These are phyloP conservation scores for Botrylloides violaceus DNA, from an alignment of 23 tunicate genomes.

Conservation along the genomic window DNA sequence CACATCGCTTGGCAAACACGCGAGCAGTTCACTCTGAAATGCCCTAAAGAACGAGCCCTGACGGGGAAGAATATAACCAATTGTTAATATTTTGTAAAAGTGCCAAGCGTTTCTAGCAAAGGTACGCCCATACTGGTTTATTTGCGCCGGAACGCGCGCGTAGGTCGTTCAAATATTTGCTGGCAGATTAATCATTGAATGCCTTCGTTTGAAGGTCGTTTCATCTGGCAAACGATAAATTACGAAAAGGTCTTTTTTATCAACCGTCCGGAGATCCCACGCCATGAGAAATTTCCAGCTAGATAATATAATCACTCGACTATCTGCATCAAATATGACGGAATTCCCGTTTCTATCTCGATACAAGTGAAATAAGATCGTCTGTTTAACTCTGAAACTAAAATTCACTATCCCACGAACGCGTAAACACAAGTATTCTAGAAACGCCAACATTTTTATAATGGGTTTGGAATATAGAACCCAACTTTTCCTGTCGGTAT, in stretches of 20 bases:
- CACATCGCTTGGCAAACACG: constrained; percentile 5
- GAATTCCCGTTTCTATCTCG: too few relatives aligned
- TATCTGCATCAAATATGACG: not conserved
- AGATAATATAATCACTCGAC: not conserved
- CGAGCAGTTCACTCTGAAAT: not conserved
- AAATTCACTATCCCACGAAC: too few relatives aligned
- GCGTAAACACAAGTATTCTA: too few relatives aligned
- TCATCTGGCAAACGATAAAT: constrained; percentile 11
- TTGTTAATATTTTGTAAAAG: constrained; percentile 14
- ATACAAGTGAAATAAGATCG: too few relatives aligned
- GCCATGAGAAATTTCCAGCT: not conserved
- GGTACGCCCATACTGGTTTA: constrained; percentile 15
- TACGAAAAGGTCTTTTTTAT: not conserved
- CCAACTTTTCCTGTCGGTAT: too few relatives aligned
- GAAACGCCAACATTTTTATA: too few relatives aligned
- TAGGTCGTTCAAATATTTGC: constrained; percentile 26
- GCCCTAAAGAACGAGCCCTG: constrained; percentile 10
- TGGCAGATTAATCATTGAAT: constrained; percentile 22
- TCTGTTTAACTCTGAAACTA: too few relatives aligned
- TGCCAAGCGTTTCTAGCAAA: not conserved
- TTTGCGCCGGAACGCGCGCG: constrained; percentile 26
- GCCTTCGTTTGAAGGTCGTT: constrained; percentile 22
- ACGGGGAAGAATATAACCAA: constrained; percentile 4
- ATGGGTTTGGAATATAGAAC: too few relatives aligned
- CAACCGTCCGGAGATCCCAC: not conserved